These are phyloP conservation scores for Argyra leucocephala DNA, from an alignment of 2,888 invertebrate species.

Conservation along the genomic window DNA sequence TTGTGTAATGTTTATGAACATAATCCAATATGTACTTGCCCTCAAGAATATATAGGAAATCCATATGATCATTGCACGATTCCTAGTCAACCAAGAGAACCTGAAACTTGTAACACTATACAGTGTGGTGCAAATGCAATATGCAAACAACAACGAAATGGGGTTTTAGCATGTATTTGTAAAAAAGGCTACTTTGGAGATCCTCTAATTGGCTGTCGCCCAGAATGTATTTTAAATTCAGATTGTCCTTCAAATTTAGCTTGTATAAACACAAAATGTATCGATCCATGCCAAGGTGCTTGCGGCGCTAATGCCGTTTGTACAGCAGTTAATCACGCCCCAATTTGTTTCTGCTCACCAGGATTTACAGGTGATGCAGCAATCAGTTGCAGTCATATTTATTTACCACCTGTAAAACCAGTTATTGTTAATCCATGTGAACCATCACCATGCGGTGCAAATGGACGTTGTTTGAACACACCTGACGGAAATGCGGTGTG, in stretches of 20 bases:
- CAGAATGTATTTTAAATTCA: constrained; percentile 72
- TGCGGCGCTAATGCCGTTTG: constrained; percentile 69
- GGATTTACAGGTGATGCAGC: constrained; percentile 67
- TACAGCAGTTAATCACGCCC: constrained; percentile 62
- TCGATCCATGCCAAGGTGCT: constrained; percentile 63
- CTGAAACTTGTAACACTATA: constrained; percentile 54
- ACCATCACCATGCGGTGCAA: constrained; percentile 73
- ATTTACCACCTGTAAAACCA: constrained; percentile 37
- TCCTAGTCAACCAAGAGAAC: constrained; percentile 41
- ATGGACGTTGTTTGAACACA: constrained; percentile 64
- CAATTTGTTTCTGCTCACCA: constrained; percentile 65
- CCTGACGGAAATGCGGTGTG: constrained; percentile 64
- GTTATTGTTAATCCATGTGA: constrained; percentile 58
- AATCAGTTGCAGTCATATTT: constrained; percentile 55
- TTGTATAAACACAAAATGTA: constrained; percentile 68
- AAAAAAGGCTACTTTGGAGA: constrained; percentile 67
- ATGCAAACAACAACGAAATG: constrained; percentile 56
- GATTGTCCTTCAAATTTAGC: constrained; percentile 63
- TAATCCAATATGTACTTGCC: constrained; percentile 63
- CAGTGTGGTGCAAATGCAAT: constrained; percentile 66
- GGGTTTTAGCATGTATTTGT: constrained; percentile 62
- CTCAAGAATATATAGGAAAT: constrained; percentile 59
- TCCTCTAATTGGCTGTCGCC: constrained; percentile 65
- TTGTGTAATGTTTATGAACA: constrained; percentile 61
- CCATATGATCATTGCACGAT: constrained; percentile 66